A percentile compares a stretch with the other conserved stretches of the same genome.
These are phyloP conservation scores for Notamacropus eugenii DNA, from an alignment of 2,797 vertebrate species.

Conservation along the genomic window DNA sequence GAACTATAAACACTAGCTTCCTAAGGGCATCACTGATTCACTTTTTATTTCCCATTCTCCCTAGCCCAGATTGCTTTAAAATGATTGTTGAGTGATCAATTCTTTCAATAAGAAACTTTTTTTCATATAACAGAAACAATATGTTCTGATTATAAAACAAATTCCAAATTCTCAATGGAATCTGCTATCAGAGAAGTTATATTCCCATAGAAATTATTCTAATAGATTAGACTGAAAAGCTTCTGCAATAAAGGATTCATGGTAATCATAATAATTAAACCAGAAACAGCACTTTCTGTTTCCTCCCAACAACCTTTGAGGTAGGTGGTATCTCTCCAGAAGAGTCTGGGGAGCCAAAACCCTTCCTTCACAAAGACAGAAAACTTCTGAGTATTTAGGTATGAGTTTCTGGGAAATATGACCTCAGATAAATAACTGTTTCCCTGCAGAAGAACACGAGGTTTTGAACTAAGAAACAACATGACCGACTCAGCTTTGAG, in stretches of 20 bases:
- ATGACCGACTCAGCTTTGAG: not conserved
- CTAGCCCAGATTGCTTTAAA: not conserved
- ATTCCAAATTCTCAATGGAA: not conserved
- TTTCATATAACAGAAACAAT: not conserved
- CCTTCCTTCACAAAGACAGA: not conserved
- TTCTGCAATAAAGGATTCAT: conserved; percentile 6
- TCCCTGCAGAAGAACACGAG: not conserved
- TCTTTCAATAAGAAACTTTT: not conserved
- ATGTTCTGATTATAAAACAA: not conserved
- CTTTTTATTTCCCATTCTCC: not conserved
- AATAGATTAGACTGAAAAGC: conserved; percentile 3
- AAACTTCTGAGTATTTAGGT: not conserved
- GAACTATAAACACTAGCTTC: not conserved
- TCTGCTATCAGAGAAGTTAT: not conserved
- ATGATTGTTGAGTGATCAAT: not conserved
- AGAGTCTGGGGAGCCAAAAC: not conserved
- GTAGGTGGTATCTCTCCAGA: not conserved
- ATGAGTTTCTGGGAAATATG: not conserved
- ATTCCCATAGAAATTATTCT: not conserved
- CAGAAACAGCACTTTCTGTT: not conserved
- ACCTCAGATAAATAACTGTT: not conserved
- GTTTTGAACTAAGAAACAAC: not conserved
- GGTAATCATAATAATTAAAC: not conserved
- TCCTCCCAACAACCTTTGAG: not conserved
- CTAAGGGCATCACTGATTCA: not conserved